A percentile compares a stretch with the other conserved stretches of the same genome.
phyloP scores from a whole-genome alignment of 2,797 vertebrate genomes.

The Prionace glauca region DNA sequence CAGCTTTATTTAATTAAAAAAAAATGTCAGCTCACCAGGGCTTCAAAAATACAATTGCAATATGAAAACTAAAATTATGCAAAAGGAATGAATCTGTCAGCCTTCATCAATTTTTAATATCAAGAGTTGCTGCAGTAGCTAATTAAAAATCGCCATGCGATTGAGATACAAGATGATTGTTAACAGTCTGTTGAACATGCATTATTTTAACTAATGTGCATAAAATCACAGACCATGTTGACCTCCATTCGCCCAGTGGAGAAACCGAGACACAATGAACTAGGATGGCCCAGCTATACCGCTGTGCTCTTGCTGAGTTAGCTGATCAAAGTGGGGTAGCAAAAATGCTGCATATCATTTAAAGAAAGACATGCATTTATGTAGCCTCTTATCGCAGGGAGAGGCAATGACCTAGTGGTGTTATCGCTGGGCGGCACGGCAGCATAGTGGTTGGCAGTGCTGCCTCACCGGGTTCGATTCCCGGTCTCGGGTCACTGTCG shows the following conservation, averaged over 20 bases:
- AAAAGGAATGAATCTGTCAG: background rate
- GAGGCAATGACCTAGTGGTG: too few relatives aligned
- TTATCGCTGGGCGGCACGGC: too few relatives aligned
- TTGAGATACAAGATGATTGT: background rate
- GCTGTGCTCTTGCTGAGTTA: background rate
- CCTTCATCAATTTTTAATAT: constrained; percentile 24
- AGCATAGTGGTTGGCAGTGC: too few relatives aligned
- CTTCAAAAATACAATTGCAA: constrained; percentile 2
- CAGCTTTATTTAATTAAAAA: background rate
- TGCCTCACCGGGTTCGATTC: too few relatives aligned
- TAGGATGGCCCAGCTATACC: background rate
- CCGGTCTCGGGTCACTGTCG: too few relatives aligned
- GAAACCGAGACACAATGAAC: too few relatives aligned
- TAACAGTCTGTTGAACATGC: background rate
- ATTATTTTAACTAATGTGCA: background rate
- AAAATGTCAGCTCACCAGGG: background rate
- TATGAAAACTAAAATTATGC: background rate
- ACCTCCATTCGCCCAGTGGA: background rate
- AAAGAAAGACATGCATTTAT: background rate
- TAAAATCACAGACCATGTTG: background rate
- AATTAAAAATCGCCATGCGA: background rate
- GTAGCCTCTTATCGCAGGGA: background rate
- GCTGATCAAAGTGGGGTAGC: background rate
- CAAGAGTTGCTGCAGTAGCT: background rate
- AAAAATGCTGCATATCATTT: background rate